A percentile compares a stretch with the other conserved stretches of the same genome.
These are phyloP conservation scores for Pteronura brasiliensis DNA, from an alignment of 2,113 vertebrate genomes.

Conservation along the genomic window DNA sequence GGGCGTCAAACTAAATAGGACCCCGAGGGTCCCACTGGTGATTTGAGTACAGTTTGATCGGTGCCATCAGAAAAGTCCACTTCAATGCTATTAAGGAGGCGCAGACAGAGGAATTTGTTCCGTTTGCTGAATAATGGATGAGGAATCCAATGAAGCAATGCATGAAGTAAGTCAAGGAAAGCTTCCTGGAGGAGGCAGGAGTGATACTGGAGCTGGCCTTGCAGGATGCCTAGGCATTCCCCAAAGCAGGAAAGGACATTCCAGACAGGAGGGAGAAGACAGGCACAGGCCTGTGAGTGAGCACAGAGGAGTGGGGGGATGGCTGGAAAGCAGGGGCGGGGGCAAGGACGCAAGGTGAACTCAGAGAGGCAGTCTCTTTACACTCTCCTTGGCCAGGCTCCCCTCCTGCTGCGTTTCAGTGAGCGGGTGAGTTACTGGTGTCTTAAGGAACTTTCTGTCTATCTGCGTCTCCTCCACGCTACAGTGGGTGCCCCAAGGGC, in stretches of 20 bases:
- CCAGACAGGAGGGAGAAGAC: background rate
- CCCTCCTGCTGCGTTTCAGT: background rate
- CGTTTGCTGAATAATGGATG: background rate
- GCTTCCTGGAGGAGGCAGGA: conserved; percentile 14
- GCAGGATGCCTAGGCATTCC: background rate
- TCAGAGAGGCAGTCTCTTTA: background rate
- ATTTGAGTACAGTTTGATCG: background rate
- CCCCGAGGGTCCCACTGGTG: background rate
- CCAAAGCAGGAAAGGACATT: background rate
- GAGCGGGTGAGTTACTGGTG: background rate
- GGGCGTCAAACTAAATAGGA: background rate
- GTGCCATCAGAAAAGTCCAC: background rate
- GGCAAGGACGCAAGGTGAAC: background rate
- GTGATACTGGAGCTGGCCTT: background rate
- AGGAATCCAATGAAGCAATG: background rate
- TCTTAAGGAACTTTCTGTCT: background rate
- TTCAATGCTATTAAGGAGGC: background rate
- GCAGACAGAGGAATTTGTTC: background rate
- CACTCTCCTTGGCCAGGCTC: background rate
- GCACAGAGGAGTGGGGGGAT: background rate
- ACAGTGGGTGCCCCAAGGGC: background rate
- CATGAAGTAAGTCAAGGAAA: background rate
- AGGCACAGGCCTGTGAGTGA: background rate
- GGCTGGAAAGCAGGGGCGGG: background rate
- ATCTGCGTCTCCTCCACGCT: background rate